Base-by-base conservation (phyloP, 2,888 invertebrate genomes). In the Eubasilissa splendida region DNA sequence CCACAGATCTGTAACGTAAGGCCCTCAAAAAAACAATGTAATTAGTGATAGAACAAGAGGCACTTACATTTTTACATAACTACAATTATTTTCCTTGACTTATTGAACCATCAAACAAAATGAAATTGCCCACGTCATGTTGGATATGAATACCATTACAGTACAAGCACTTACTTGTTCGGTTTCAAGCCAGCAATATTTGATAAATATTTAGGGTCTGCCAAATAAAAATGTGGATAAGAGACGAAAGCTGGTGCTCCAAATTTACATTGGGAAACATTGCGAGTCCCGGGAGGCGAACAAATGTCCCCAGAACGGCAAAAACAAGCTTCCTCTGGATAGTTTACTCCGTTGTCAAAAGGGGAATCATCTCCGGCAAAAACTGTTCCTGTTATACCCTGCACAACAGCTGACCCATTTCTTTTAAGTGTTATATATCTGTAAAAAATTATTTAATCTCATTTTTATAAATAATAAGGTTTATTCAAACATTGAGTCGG, bases 221-320 rank as follows among this genome's bases (percentile, higher is more conserved):
- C 93, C 85, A 94, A 87, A 84, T 94, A 93, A 88, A 96, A 96
- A 87, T 97, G 96, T 0, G 97, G 97, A 85, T 93, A 93, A 0
- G 96, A 94, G 42, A 96, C 92, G 87, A 94, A 95, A 12, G 94
- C 95, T 0, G 97, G 97, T n/a, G 96, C 95, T 75, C 94, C 94
- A 87, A 90, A 93, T 83, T 94, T 93, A 86, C 96, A 96, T 52
- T 87, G 87, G 0, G 95, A 94, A 84, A 96, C 93, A 86, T 95
- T 94, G 9, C 95, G 90, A 0, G 93, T 92, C 7, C 96, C 96
- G 50, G 89, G 12, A 0, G 88, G 88, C 60, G 92, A 86, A 84
- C 93, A 93, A 0, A 31, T 54, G 84, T 91, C 88, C 0, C 90
- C 85, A 42, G 87, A 87, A 22, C 89, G 88, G 85, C 95, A 95